Evolutionary conservation across 2,888 invertebrate species (phyloP).

Genomic region (Ormyrus nitidulus): DNA sequence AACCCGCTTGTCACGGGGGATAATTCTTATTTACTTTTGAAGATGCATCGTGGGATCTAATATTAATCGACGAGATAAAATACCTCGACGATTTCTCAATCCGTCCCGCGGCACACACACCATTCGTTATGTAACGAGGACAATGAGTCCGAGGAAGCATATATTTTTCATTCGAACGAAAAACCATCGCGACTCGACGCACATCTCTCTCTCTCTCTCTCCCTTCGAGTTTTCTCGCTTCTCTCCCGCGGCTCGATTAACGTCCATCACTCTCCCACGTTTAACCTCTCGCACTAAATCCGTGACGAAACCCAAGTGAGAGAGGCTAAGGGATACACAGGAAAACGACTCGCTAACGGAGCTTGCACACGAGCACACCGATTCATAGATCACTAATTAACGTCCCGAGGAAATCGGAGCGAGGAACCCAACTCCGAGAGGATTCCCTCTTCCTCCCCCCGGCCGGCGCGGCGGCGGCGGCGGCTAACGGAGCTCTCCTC

Average conservation of each 20-base stretch:
- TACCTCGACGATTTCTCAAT: not conserved
- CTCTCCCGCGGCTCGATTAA: conserved; percentile 18
- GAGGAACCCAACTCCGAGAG: not conserved
- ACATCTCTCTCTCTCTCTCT: not conserved
- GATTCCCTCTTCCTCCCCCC: not conserved
- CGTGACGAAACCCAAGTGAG: conserved; percentile 37
- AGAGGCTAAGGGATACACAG: not conserved
- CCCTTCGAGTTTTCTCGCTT: not conserved
- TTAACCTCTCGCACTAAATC: conserved; percentile 21
- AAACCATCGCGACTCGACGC: not conserved
- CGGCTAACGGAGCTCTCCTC: conserved; percentile 26
- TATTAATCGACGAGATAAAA: not conserved
- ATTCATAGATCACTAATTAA: conserved; percentile 51
- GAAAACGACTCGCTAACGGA: conserved; percentile 36
- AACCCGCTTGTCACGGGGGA: too few relatives aligned
- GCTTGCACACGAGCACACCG: not conserved
- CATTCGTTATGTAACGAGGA: not conserved
- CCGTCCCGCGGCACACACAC: not conserved
- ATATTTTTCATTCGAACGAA: not conserved
- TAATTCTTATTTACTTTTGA: not conserved
- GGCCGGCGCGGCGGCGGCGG: not conserved
- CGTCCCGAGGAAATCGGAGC: conserved; percentile 52
- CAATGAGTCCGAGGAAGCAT: not conserved
- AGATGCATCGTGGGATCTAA: not conserved
- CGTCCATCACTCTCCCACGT: conserved; percentile 37